Evolutionary conservation across 2,888 invertebrate species (phyloP).

Genomic region (Sinelater perroti): DNA sequence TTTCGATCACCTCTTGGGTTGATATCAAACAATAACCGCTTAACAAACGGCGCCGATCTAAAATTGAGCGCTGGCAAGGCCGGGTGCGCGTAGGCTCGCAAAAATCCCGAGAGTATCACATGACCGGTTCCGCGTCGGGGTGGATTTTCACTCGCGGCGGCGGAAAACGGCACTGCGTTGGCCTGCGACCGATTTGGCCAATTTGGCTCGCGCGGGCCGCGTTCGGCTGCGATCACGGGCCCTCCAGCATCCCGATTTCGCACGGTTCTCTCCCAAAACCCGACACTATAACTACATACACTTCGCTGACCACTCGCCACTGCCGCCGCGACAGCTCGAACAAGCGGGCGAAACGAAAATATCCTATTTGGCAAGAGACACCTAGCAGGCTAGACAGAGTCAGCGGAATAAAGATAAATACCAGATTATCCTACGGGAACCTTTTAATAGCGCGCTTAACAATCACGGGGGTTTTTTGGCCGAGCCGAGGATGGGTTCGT

Average conservation of each 20-base stretch:
- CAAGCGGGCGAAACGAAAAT: conserved; percentile 60
- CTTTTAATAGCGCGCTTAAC: not conserved
- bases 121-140: too few relatives aligned
- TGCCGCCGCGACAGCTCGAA: conserved; percentile 53
- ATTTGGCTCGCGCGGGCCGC: too few relatives aligned
- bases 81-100: conserved; percentile 39
- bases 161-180: too few relatives aligned
- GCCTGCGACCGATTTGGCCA: too few relatives aligned
- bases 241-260: too few relatives aligned
- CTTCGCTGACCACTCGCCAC: conserved; percentile 57
- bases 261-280: conserved; percentile 27
- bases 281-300: conserved; percentile 46
- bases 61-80: conserved; percentile 37
- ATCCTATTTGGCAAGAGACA: conserved; percentile 63
- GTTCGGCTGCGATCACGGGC: too few relatives aligned
- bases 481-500: too few relatives aligned
- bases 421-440: conserved; percentile 9
- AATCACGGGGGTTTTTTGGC: too few relatives aligned
- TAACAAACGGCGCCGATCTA: conserved; percentile 35
- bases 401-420: conserved; percentile 58
- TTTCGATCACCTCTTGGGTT: conserved; percentile 26
- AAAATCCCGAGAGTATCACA: conserved; percentile 31
- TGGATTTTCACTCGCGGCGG: too few relatives aligned
- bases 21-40: conserved; percentile 35
- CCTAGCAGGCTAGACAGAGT: conserved; percentile 56